Percentiles rank a stretch among this genome's conserved stretches.
Conservation (phyloP, 2,888 invertebrate species). For the Scelioninae gen. 1 region DNA sequence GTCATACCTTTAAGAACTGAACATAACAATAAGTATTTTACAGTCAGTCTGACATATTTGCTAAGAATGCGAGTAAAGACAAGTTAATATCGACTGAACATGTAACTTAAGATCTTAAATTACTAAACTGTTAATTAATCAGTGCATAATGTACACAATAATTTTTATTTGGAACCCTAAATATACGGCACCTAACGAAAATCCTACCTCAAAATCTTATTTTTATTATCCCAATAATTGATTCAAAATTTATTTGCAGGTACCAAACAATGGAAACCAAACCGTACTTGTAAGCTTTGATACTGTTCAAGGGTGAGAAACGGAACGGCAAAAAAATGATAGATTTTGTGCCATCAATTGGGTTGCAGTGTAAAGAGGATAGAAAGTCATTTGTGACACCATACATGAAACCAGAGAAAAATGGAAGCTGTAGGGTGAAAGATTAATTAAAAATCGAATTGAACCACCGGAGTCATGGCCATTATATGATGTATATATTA, state of each 20-base stretch:
- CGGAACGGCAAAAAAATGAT: slow-evolving; percentile 22
- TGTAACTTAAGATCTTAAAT: too few species aligned
- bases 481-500: slow-evolving; percentile 31
- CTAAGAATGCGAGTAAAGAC: too few species aligned
- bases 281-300: slow-evolving; percentile 19
- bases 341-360: slow-evolving; percentile 27
- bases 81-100: too few species aligned
- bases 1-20: too few species aligned
- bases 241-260: slow-evolving; percentile 21
- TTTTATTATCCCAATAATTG: slow-evolving; percentile 24
- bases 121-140: too few species aligned
- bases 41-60: too few species aligned
- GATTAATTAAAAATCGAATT: slow-evolving; percentile 32
- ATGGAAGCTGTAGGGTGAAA: slow-evolving; percentile 22
- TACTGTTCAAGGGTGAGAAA: slow-evolving; percentile 36
- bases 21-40: too few species aligned
- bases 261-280: slow-evolving; percentile 24
- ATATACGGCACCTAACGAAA: too few species aligned
- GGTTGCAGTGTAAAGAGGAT: slow-evolving; percentile 31
- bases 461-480: slow-evolving; percentile 25
- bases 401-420: slow-evolving; percentile 39
- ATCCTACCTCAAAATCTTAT: too few species aligned
- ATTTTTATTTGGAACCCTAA: too few species aligned
- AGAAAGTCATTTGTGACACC: slow-evolving; percentile 28
- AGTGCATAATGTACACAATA: too few species aligned